Evolutionary conservation across 2,888 invertebrate species (phyloP), one percentile per base, ranked within the genome.

Genomic region (Cerceris ruficornis): DNA sequence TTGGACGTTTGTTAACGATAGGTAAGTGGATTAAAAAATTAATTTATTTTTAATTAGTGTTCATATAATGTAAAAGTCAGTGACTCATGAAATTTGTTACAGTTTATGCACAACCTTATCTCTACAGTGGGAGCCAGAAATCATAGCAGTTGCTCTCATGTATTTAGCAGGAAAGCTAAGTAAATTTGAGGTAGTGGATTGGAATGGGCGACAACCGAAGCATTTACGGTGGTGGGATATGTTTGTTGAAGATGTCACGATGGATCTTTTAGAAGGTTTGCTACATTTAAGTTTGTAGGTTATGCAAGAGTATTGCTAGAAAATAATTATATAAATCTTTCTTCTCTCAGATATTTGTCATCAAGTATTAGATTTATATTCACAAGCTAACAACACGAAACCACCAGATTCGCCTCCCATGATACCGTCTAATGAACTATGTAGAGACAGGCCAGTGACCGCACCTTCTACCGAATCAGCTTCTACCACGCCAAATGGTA

Each of bases 1-100:
- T 0, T 99, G 99, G 99, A 99, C 99, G 6, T 99, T 99, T 93
- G 98, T 99, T 0, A 99, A 99, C 93, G 99, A 99, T 93, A 97
- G 97, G 94, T 96, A 87, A 80, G 43, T n/a, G 15, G 14, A 13
- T 52, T 76, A 7, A 13, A 41, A 28, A 41, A 66, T 43, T 49
- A 11, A 43, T 17, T 13, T 13, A 5, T 42, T 49, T 13, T 42
- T 14, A 49, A 17, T 46, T 46, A 8, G 7, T 14, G 17, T 58
- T 14, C 46, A 67, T 17, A 49, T 7, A 2, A 39, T 62, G 13
- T 17, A 54, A 9, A n/a, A 50, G 7, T 39, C 8, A 9, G 52
- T 4, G 1, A 17, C 7, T 52, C 41, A 8, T 9, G 43, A 14
- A 28, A 17, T 72, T 43, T 43, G 28, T 67, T 66, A 8, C 55